Evolutionary conservation across 2,797 vertebrate genomes (phyloP).

Genomic region (Gymnothorax javanicus): DNA sequence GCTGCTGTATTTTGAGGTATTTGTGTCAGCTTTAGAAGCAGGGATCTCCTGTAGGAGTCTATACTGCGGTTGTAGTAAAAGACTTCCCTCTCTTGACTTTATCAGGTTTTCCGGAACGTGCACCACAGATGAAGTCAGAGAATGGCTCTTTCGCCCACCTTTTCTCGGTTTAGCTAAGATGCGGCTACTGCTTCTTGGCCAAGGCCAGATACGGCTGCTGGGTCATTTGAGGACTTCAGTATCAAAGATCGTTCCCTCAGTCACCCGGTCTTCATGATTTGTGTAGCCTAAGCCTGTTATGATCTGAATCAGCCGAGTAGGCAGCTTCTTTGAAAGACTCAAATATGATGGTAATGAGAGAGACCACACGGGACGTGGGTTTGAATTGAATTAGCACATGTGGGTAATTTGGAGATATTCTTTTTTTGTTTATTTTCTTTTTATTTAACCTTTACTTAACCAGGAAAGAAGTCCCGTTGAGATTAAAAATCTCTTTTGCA

Average conservation of each 20-base stretch:
- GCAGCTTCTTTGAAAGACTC: neutral
- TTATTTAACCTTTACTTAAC: neutral
- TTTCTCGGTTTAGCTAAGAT: constrained; percentile 39
- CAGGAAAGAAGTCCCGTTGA: too few relatives aligned
- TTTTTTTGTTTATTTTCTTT: too few relatives aligned
- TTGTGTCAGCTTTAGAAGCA: neutral
- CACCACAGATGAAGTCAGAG: constrained; percentile 27
- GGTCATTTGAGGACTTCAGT: constrained; percentile 60
- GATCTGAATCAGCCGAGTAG: constrained; percentile 5
- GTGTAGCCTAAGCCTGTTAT: neutral
- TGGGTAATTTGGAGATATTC: neutral
- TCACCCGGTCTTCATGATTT: constrained; percentile 33
- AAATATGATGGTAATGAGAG: constrained; percentile 24
- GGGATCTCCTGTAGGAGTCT: constrained; percentile 7
- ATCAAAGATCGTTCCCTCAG: constrained; percentile 29
- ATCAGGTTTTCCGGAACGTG: constrained; percentile 11
- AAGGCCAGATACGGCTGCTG: neutral
- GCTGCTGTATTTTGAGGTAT: neutral
- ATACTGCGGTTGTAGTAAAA: constrained; percentile 19
- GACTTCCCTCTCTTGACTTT: neutral
- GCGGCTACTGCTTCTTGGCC: neutral
- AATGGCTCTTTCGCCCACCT: constrained; percentile 50
- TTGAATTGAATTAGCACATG: constrained; percentile 38
- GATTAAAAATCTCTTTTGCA: too few relatives aligned
- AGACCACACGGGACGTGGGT: constrained; percentile 38